phyloP scores from a whole-genome alignment of 2,113 vertebrate species.

The Eubucco bourcierii region DNA sequence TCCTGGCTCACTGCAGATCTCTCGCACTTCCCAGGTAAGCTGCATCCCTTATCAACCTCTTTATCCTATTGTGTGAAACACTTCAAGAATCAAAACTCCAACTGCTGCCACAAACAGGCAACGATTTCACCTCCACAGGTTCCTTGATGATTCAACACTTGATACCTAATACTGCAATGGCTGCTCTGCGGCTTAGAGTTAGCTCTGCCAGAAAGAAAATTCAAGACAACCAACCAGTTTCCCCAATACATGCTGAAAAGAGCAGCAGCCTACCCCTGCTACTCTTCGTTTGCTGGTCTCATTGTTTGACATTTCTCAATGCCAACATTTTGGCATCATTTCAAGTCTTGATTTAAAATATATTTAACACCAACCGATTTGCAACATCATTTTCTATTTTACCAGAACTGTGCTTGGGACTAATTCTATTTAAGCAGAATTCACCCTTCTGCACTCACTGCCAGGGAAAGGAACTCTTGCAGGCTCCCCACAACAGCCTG shows the following conservation, averaged over 20 bases:
- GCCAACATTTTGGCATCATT: slow-evolving; percentile 43
- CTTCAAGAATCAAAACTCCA: background rate
- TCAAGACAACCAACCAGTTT: slow-evolving; percentile 43
- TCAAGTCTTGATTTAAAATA: slow-evolving; percentile 50
- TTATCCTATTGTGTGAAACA: background rate
- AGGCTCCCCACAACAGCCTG: background rate
- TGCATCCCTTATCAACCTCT: background rate
- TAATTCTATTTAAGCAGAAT: slow-evolving; percentile 31
- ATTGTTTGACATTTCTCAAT: slow-evolving; percentile 58
- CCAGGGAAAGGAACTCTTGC: background rate
- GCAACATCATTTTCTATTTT: slow-evolving; percentile 42
- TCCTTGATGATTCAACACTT: slow-evolving; percentile 6
- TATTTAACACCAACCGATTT: slow-evolving; percentile 52
- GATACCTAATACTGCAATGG: slow-evolving; percentile 9
- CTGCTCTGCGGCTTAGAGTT: slow-evolving; percentile 4
- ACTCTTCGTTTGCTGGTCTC: slow-evolving; percentile 47
- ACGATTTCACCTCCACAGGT: background rate
- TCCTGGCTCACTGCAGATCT: background rate
- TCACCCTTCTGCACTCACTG: background rate
- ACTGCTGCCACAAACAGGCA: background rate
- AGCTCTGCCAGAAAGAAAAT: slow-evolving; percentile 32
- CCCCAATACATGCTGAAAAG: slow-evolving; percentile 37
- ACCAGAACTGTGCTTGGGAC: slow-evolving; percentile 41
- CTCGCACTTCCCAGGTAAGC: background rate
- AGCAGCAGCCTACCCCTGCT: slow-evolving; percentile 35